Evolutionary conservation across 2,888 invertebrate genomes (phyloP), one percentile per base, ranked within the genome.

Genomic region (Drosophila austrosaltans): DNA sequence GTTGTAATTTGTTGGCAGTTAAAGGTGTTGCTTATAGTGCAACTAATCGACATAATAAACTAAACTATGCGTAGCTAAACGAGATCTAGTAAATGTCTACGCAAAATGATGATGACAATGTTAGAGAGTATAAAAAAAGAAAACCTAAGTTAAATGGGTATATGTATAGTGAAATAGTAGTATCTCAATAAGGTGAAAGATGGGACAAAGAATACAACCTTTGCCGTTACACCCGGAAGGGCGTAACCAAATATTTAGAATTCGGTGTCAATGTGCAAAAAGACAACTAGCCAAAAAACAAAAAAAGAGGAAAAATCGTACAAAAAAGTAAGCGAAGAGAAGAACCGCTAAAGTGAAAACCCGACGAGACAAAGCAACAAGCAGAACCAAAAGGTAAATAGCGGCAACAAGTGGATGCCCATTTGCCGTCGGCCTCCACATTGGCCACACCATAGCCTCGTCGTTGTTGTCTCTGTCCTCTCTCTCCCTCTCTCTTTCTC

Each of bases 1-100:
- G 85, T 82, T 88, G 87, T 89, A 85, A 86, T 89, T 86, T 87
- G 87, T 84, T 87, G 86, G 85, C 87, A 85, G 86, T 87, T 82
- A 85, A 84, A 86, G 86, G 89, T 86, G 86, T 89, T 89, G 86
- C 89, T 89, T 84, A 87, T 89, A 87, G 89, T 85, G 87, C 85
- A 84, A 87, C 85, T 86, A 86, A 89, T 89, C 79, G 86, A 82
- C 81, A 73, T 87, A 77, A 82, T 86, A 86, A 87, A 85, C 85
- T 86, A 80, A 84, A 87, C 89, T 82, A 78, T 79, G 85, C 87
- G 80, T 79, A 66, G 86, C 82, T 84, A 85, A 82, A 82, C 85
- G 87, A 82, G 80, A 69, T 77, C 80, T 72, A 28, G 53, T 72
- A 71, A 79, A 82, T 79, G 79, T 74, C 57, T 62, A 67, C 67